A percentile compares a stretch with the other conserved stretches of the same genome.
phyloP scores from a whole-genome alignment of 2,797 vertebrate genomes.

The Babyrousa celebensis region DNA sequence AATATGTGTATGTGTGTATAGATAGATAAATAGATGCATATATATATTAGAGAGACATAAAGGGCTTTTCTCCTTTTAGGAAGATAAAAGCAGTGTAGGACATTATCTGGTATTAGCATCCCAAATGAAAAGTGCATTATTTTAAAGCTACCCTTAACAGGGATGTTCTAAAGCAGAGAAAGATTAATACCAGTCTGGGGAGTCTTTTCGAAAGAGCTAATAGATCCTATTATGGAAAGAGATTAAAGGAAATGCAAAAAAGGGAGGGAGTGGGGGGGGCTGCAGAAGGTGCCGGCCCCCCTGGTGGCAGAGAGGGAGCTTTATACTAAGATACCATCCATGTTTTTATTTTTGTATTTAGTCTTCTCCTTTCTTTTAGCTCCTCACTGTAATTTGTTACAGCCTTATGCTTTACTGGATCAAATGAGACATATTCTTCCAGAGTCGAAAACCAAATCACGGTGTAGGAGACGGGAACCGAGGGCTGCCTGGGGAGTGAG shows the following conservation, averaged over 20 bases:
- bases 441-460: constrained; percentile 51
- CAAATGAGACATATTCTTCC: constrained; percentile 64
- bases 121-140: constrained; percentile 73
- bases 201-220: constrained; percentile 76
- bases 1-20: too few relatives aligned
- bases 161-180: constrained; percentile 48
- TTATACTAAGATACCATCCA: constrained; percentile 64
- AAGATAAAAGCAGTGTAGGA: constrained; percentile 74
- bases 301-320: constrained; percentile 52
- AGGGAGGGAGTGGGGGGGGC: neutral
- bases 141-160: constrained; percentile 70
- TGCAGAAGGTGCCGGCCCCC: neutral
- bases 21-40: too few relatives aligned
- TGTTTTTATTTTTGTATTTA: constrained; percentile 71
- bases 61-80: constrained; percentile 61
- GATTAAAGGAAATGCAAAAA: constrained; percentile 71
- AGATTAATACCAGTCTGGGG: constrained; percentile 63
- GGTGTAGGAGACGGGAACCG: neutral
- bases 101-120: constrained; percentile 49
- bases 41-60: neutral
- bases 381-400: constrained; percentile 72
- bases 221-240: constrained; percentile 67
- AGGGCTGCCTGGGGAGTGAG: neutral
- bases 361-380: constrained; percentile 66
- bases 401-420: constrained; percentile 47